Evolutionary conservation across 2,113 vertebrate species (phyloP).

Genomic region (Gobiocypris rarus): DNA sequence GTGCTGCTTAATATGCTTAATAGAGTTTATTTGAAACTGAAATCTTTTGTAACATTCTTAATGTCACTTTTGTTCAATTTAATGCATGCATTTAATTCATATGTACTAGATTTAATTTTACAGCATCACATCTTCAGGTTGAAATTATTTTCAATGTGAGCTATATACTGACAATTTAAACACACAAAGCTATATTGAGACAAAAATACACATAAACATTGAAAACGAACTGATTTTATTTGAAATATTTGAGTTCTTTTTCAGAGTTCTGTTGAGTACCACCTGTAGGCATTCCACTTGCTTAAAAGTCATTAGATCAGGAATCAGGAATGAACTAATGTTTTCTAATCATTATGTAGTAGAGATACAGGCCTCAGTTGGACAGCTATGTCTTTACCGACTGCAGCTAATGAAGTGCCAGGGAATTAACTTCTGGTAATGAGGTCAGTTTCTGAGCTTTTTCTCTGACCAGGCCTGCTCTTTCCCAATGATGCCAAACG

Average conservation of each 20-base stretch:
- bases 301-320: background rate
- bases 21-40: background rate
- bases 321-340: background rate
- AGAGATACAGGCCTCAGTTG: background rate
- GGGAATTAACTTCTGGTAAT: conserved; percentile 43
- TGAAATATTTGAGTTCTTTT: too few species aligned
- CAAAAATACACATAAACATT: too few species aligned
- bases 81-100: background rate
- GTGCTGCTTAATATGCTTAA: too few species aligned
- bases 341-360: background rate
- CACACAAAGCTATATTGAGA: background rate
- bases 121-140: background rate
- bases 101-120: background rate
- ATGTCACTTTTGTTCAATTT: background rate
- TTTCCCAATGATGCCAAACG: background rate
- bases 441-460: conserved; percentile 43
- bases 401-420: background rate
- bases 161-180: background rate
- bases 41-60: too few species aligned
- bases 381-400: conserved; percentile 17
- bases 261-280: background rate
- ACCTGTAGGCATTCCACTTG: background rate
- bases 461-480: background rate
- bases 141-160: background rate
- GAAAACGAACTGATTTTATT: too few species aligned